phyloP scores from a whole-genome alignment of 2,888 invertebrate species.

The Cecidostiba fungosa region DNA sequence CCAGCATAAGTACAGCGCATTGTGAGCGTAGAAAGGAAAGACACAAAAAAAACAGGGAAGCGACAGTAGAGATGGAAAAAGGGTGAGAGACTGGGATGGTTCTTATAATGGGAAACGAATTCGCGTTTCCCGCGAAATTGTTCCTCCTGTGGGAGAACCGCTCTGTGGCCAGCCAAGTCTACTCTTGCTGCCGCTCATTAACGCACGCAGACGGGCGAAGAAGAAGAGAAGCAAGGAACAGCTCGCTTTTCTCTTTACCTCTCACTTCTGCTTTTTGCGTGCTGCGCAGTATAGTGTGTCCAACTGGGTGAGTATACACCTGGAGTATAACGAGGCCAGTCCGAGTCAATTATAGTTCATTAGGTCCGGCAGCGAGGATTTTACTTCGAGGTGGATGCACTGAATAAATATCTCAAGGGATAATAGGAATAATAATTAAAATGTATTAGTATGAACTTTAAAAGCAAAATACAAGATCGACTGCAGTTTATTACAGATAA shows the following conservation, averaged over 20 bases:
- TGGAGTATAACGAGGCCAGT: conserved; percentile 41
- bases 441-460: not conserved
- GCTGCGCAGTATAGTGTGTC: not conserved
- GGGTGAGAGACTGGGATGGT: not conserved
- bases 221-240: conserved; percentile 18
- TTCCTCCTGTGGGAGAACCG: conserved; percentile 53
- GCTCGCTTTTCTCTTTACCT: not conserved
- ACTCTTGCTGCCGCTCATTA: conserved; percentile 50
- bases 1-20: not conserved
- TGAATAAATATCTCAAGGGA: conserved; percentile 9
- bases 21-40: not conserved
- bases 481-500: conserved; percentile 41
- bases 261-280: not conserved
- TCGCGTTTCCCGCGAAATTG: conserved; percentile 71
- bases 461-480: conserved; percentile 34
- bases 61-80: not conserved
- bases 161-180: conserved; percentile 22
- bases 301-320: not conserved
- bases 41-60: not conserved
- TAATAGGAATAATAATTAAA: not conserved
- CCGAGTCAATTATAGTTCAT: conserved; percentile 69
- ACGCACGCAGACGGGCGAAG: conserved; percentile 17
- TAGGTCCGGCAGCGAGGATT: conserved; percentile 64
- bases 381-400: conserved; percentile 61
- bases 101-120: conserved; percentile 65